These are phyloP conservation scores for Pterostichus madidus DNA, from an alignment of 2,888 invertebrate species.

Conservation along the genomic window DNA sequence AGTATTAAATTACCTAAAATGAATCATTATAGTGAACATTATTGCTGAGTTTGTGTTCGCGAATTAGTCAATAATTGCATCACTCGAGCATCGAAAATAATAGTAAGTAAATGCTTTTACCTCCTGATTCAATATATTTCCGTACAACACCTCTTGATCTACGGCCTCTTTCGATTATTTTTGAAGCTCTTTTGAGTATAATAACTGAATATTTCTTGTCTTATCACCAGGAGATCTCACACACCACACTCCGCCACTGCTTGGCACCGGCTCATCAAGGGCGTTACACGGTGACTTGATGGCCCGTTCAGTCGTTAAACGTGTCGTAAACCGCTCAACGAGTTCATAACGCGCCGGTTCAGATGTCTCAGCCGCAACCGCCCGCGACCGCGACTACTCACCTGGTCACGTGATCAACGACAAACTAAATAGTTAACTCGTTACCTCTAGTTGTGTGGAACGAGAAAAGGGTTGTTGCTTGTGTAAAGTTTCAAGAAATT, in stretches of 20 bases:
- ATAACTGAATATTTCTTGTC: too few species aligned
- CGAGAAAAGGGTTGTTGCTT: background rate
- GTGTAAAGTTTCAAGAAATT: background rate
- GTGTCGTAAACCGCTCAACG: slow-evolving; percentile 62
- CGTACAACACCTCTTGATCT: too few species aligned
- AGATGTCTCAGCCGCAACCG: slow-evolving; percentile 16
- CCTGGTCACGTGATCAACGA: background rate
- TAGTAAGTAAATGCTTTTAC: too few species aligned
- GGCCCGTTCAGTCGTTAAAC: slow-evolving; percentile 64
- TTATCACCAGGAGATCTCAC: too few species aligned
- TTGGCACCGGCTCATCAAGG: slow-evolving; percentile 46
- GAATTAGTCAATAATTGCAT: too few species aligned
- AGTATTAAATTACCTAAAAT: too few species aligned
- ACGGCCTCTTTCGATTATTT: too few species aligned
- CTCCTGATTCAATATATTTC: too few species aligned
- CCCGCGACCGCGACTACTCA: background rate
- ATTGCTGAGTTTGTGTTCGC: too few species aligned
- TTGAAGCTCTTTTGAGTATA: too few species aligned
- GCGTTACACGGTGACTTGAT: slow-evolving; percentile 62
- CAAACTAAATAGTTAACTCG: slow-evolving; percentile 57
- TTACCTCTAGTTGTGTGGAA: background rate
- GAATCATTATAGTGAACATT: too few species aligned
- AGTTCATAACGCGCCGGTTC: slow-evolving; percentile 60
- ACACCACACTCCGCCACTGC: background rate
- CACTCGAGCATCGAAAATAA: too few species aligned